Base-by-base conservation (phyloP, 1,140 invertebrate species). In the Ceratina calcarata region DNA sequence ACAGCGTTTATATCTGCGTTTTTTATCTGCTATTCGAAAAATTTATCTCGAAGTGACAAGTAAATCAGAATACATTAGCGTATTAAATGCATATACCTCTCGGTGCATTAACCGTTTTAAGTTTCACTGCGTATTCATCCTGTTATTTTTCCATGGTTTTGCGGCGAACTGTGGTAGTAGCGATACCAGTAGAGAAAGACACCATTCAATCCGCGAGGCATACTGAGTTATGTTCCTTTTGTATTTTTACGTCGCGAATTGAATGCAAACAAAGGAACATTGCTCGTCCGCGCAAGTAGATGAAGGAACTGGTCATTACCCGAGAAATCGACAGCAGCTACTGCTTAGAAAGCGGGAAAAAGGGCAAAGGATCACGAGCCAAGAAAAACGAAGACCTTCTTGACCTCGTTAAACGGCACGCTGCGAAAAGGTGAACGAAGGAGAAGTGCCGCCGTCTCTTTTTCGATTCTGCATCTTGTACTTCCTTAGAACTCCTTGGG, bases 1-100 rank as follows among this genome's bases (percentile, higher is more conserved):
- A n/a, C n/a, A n/a, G n/a, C n/a, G n/a, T n/a, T n/a, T n/a, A n/a
- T n/a, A n/a, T n/a, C n/a, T n/a, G n/a, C n/a, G n/a, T 32, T 32
- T 32, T 32, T 32, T 32, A 32, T 32, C 4, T 32, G 2, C 27
- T 32, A 32, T 32, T 4, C 27, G 4, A 32, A 32, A 1, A 32
- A 32, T 32, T 1, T n/a, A n/a, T n/a, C n/a, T n/a, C n/a, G n/a
- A n/a, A n/a, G n/a, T n/a, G n/a, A n/a, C n/a, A n/a, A n/a, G n/a
- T n/a, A n/a, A n/a, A n/a, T n/a, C n/a, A n/a, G n/a, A n/a, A n/a
- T n/a, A n/a, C n/a, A n/a, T n/a, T 4, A 32, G 27, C 27, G 27
- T 13, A 16, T 67, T 82, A 79, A 84, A 78, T 75, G 58, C 67
- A 84, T 79, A 86, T 81, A 32, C 27, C 81, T 78, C 74, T 62